phyloP scores from a whole-genome alignment of 2,888 invertebrate genomes.

The Temnothorax unifasciatus region DNA sequence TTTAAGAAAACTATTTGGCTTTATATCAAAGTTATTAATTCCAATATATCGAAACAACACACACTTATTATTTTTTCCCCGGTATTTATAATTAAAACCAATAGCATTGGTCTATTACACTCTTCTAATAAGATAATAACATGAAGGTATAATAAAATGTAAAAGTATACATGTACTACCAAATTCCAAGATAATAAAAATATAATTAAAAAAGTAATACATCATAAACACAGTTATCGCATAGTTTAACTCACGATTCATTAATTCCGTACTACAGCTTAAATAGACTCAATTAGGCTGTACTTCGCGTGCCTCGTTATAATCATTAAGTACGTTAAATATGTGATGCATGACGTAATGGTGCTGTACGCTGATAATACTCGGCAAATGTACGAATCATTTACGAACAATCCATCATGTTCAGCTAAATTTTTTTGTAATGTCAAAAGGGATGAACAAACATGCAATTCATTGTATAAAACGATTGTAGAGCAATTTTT shows the following conservation, averaged over 20 bases:
- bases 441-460: not conserved
- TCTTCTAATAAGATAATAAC: not conserved
- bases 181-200: not conserved
- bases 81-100: not conserved
- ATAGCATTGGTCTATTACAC: not conserved
- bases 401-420: conserved; percentile 7
- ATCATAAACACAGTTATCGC: not conserved
- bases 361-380: not conserved
- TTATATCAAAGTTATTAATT: not conserved
- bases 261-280: not conserved
- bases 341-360: conserved; percentile 8
- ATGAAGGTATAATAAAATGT: not conserved
- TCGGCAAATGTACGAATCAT: not conserved
- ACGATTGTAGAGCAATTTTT: not conserved
- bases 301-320: conserved; percentile 8
- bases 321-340: conserved; percentile 13
- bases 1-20: not conserved
- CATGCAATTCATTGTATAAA: not conserved
- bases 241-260: not conserved
- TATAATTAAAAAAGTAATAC: not conserved
- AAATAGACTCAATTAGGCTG: conserved; percentile 22
- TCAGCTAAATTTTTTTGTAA: not conserved
- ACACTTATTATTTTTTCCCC: not conserved
- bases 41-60: not conserved
- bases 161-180: not conserved